phyloP scores from a whole-genome alignment of 2,113 vertebrate genomes.

The Australoheros scitulus region DNA sequence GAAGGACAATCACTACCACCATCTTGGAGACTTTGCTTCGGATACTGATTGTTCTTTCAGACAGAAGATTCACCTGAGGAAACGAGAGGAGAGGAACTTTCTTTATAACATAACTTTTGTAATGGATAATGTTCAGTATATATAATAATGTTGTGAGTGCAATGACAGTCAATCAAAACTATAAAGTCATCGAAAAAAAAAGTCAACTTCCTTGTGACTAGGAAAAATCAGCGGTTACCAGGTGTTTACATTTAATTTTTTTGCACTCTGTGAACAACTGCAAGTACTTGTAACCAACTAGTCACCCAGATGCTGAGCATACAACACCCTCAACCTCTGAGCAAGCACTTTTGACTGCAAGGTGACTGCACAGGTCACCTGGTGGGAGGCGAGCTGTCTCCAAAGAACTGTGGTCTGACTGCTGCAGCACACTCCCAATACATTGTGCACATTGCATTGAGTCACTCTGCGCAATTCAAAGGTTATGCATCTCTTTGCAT shows the following conservation, averaged over 20 bases:
- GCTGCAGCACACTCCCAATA: too few species aligned
- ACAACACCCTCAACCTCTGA: neutral
- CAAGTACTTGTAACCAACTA: neutral
- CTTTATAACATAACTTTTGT: neutral
- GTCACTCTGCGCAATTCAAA: too few species aligned
- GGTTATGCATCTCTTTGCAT: too few species aligned
- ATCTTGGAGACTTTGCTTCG: constrained; percentile 87
- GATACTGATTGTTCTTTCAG: constrained; percentile 84
- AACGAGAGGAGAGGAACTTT: neutral
- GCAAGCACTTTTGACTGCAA: neutral
- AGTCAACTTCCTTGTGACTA: neutral
- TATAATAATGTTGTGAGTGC: neutral
- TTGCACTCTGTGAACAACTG: neutral
- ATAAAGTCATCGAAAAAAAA: neutral
- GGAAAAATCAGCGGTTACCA: neutral
- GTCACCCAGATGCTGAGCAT: neutral
- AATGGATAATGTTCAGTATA: neutral
- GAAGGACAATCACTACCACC: constrained; percentile 86
- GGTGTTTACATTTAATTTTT: neutral
- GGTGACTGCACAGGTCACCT: neutral
- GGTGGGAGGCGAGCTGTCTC: neutral
- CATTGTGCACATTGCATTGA: too few species aligned
- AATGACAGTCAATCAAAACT: neutral
- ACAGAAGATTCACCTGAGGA: constrained; percentile 83
- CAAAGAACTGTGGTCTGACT: neutral